These are phyloP conservation scores for Neosilurus hyrtlii DNA, from an alignment of 2,797 vertebrate genomes.

Conservation along the genomic window DNA sequence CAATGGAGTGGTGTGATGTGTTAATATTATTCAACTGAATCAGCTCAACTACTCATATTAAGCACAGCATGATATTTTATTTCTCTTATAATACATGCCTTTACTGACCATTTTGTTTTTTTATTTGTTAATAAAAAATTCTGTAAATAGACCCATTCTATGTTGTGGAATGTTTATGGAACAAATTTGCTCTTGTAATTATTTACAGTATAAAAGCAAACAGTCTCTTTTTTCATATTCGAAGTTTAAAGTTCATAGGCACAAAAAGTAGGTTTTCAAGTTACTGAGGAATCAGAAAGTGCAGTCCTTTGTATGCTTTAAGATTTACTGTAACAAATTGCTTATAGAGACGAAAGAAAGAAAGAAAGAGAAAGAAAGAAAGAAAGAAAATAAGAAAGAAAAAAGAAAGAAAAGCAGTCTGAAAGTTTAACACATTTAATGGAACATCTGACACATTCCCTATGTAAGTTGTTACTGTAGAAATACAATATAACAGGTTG, in stretches of 20 bases:
- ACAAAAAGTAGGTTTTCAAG: neutral
- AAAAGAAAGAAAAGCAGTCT: neutral
- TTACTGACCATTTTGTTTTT: neutral
- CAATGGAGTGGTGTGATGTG: too few species aligned
- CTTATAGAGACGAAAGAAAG: neutral
- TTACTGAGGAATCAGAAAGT: neutral
- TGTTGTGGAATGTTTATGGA: neutral
- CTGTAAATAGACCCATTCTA: neutral
- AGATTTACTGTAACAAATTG: neutral
- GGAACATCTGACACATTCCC: neutral
- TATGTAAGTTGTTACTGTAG: neutral
- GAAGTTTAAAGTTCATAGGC: neutral
- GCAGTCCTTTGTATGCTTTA: neutral
- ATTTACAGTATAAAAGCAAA: conserved; percentile 7
- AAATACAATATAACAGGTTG: neutral
- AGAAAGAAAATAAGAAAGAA: neutral
- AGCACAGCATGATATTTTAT: neutral
- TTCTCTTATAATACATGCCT: neutral
- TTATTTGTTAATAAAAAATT: neutral
- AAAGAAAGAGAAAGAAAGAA: neutral
- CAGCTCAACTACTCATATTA: neutral
- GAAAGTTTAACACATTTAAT: neutral
- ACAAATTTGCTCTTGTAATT: neutral
- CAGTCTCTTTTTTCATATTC: neutral
- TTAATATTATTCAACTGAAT: neutral